Evolutionary conservation across 2,888 invertebrate genomes (phyloP).

Genomic region (Netelia fuscicornis): DNA sequence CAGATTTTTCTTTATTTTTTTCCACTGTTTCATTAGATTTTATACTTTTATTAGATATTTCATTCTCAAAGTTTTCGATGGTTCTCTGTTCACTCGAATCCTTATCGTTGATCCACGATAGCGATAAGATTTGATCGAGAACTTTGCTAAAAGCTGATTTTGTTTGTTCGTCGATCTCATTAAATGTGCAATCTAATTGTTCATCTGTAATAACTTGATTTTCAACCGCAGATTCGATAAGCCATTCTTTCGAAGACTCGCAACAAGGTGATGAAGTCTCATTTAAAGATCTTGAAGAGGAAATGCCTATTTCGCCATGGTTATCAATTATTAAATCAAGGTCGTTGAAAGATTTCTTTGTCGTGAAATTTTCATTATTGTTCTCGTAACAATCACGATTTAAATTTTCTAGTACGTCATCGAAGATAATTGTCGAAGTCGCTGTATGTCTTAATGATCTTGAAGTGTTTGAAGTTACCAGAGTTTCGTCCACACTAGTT

Average conservation of each 20-base stretch:
- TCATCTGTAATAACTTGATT: neutral
- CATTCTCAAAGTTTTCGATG: neutral
- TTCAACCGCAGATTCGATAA: neutral
- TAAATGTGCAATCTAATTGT: neutral
- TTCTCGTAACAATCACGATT: neutral
- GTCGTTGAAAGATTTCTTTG: neutral
- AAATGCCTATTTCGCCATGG: neutral
- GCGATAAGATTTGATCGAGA: neutral
- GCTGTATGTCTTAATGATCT: too few species aligned
- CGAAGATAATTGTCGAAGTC: too few species aligned
- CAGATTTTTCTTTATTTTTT: neutral
- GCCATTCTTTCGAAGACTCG: neutral
- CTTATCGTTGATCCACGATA: too few species aligned
- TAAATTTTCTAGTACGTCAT: neutral
- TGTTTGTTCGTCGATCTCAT: neutral
- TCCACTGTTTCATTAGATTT: neutral
- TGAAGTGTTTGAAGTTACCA: too few species aligned
- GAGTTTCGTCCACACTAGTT: too few species aligned
- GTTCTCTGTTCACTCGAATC: neutral
- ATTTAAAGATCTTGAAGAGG: conserved; percentile 1
- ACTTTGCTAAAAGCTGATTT: neutral
- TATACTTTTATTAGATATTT: conserved; percentile 2
- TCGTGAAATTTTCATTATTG: neutral
- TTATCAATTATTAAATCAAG: neutral
- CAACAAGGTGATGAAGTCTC: neutral